Conservation (phyloP, 1,140 invertebrate species). For the Grapholita molesta region DNA sequence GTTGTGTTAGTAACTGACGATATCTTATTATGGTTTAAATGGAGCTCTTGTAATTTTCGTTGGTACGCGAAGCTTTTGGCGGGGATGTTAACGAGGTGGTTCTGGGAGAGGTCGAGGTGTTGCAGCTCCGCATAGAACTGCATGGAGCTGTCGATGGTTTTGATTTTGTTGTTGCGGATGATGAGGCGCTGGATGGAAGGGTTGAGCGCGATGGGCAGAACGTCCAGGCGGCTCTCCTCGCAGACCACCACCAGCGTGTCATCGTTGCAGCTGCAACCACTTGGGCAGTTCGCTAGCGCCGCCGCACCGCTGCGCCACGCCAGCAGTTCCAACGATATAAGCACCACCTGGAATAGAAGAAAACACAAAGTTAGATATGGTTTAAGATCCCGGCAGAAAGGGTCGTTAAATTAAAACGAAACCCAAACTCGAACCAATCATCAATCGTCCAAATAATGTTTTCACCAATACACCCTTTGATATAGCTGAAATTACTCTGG, state of each 20-base stretch:
- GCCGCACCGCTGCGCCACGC: slow-evolving; percentile 53
- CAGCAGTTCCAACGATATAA: slow-evolving; percentile 54
- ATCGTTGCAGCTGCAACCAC: slow-evolving; percentile 91
- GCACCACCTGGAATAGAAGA: slow-evolving; percentile 52
- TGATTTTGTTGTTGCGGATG: slow-evolving; percentile 91
- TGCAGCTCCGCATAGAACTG: slow-evolving; percentile 91
- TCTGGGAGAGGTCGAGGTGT: slow-evolving; percentile 90
- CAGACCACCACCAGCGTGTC: slow-evolving; percentile 92
- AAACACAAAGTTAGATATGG: background rate
- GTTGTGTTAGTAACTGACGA: slow-evolving; percentile 87
- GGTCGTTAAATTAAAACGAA: background rate
- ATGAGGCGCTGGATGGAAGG: slow-evolving; percentile 91
- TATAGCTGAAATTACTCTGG: slow-evolving; percentile 3
- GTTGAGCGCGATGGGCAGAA: slow-evolving; percentile 94
- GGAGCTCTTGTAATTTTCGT: slow-evolving; percentile 88
- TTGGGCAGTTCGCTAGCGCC: slow-evolving; percentile 84
- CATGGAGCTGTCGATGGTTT: slow-evolving; percentile 91
- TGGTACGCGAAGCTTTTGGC: slow-evolving; percentile 88
- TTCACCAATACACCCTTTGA: slow-evolving; percentile 7
- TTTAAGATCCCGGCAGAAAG: background rate
- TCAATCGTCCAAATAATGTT: background rate
- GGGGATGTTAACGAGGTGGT: slow-evolving; percentile 89
- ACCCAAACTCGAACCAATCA: background rate
- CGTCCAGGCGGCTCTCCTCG: slow-evolving; percentile 89
- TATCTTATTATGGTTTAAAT: slow-evolving; percentile 91